A percentile compares a stretch with the other conserved stretches of the same genome.
Conservation (phyloP, 2,797 vertebrate species). For the Sebastes flavidus region DNA sequence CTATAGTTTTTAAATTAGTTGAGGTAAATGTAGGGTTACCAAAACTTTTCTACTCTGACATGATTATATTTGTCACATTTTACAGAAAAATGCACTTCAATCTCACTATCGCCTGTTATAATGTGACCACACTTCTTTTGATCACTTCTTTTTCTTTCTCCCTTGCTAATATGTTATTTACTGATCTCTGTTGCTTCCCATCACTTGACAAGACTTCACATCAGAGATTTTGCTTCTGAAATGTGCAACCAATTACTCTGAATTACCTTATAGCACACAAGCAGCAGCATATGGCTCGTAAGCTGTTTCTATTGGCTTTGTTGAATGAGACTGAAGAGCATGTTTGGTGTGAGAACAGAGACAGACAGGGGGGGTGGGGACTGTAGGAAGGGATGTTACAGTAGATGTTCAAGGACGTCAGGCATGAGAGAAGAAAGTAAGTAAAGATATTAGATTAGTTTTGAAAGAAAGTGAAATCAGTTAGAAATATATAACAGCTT, state of each 20-base stretch:
- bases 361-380: background rate
- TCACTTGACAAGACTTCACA: conserved; percentile 39
- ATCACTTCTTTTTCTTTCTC: background rate
- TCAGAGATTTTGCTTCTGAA: conserved; percentile 45
- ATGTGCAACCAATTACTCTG: conserved; percentile 53
- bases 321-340: conserved; percentile 8
- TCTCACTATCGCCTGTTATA: background rate
- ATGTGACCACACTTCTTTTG: conserved; percentile 1
- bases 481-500: background rate
- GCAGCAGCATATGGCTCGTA: conserved; percentile 14
- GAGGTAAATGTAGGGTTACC: background rate
- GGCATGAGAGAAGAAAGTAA: background rate
- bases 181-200: conserved; percentile 30
- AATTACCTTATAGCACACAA: conserved; percentile 55
- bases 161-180: conserved; percentile 19
- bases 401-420: background rate
- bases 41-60: background rate
- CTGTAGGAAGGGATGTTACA: background rate
- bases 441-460: background rate
- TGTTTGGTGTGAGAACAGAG: conserved; percentile 10
- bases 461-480: background rate
- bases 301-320: conserved; percentile 39
- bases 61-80: conserved; percentile 22
- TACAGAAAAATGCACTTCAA: background rate
- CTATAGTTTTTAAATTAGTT: background rate